Evolutionary conservation across 1,140 invertebrate species (phyloP), one percentile per base, ranked within the genome.

Genomic region (Leptestheria dahalacensis): DNA sequence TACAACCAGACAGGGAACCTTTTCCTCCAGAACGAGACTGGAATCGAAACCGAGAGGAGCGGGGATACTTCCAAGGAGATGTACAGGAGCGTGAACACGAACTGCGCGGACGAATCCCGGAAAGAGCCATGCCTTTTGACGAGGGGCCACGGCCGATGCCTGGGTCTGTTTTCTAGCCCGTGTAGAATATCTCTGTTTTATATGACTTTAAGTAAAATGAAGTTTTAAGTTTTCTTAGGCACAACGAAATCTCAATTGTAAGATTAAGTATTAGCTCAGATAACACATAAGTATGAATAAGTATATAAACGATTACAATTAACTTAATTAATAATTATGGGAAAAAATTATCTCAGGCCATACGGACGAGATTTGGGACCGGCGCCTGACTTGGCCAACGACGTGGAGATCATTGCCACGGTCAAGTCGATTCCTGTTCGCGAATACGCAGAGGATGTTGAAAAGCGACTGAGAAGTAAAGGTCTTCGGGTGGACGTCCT

Each of bases 401-500:
- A 55, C 23, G 51, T 55, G 0, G 53, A 55, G 33, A 55, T 55
- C 26, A 33, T 55, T 3, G 53, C 33, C 23, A 55, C 53, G n/a
- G n/a, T 33, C 12, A 55, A 55, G 33, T 29, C 53, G 2, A 20
- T 20, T 3, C 53, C 23, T 72, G 75, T 28, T 66, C 90, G 88
- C 56, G 82, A 84, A 64, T 96, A 94, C 73, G 91, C 88, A 1
- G 91, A 95, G 71, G 83, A 81, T 64, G 85, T 95, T 60, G 91
- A 95, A 71, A 72, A 79, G 12, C 77, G 84, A n/a, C 70, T 97
- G 49, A 91, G 90, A 68, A 78, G 81, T 20, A 67, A 86, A 12
- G 84, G 84, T 2, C 74, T 96, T 55, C 81, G 83, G 6, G 88
- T 91, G 3, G 88, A 93, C 70, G 72, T 94, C 1, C 73, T 94